Evolutionary conservation across 1,140 invertebrate species (phyloP).

Genomic region (Scaptomyza hsui): DNA sequence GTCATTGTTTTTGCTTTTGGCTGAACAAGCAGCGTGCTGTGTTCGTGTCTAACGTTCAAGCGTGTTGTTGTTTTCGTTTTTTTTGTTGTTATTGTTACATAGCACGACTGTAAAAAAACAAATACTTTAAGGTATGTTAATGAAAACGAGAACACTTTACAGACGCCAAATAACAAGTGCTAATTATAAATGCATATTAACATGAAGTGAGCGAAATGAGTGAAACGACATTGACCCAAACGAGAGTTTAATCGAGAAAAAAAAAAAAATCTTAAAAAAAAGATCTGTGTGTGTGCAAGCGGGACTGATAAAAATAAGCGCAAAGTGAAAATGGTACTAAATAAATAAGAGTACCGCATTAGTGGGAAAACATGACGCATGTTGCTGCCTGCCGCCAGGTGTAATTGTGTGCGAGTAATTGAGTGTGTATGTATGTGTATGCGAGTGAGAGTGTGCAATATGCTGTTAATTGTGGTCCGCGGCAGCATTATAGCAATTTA

Average conservation of each 20-base stretch:
- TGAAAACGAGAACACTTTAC: slow-evolving; percentile 19
- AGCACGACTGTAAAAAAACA: slow-evolving; percentile 42
- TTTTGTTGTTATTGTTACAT: slow-evolving; percentile 36
- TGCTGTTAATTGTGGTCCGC: slow-evolving; percentile 4
- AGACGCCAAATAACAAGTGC: slow-evolving; percentile 16
- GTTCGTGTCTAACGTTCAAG: slow-evolving; percentile 24
- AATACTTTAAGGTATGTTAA: slow-evolving; percentile 53
- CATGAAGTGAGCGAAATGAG: too few species aligned
- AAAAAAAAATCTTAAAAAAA: slow-evolving; percentile 4
- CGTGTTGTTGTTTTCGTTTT: slow-evolving; percentile 44
- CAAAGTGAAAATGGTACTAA: slow-evolving; percentile 49
- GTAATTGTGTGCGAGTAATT: slow-evolving; percentile 11
- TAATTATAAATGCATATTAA: slow-evolving; percentile 23
- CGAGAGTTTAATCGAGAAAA: slow-evolving; percentile 16
- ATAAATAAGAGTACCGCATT: slow-evolving; percentile 46
- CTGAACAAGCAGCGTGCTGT: slow-evolving; percentile 34
- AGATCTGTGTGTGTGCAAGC: slow-evolving; percentile 4
- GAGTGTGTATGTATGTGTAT: slow-evolving; percentile 8
- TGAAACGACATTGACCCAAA: slow-evolving; percentile 19
- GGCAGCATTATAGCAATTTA: slow-evolving; percentile 4
- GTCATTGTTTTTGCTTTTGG: slow-evolving; percentile 47
- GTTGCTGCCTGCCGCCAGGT: slow-evolving; percentile 37
- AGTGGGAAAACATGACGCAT: slow-evolving; percentile 46
- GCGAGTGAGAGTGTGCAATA: slow-evolving; percentile 4
- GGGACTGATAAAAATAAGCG: slow-evolving; percentile 46